Percentiles rank a stretch among this genome's conserved stretches.
phyloP scores from a whole-genome alignment of 2,113 vertebrate genomes.

The Suricata suricatta region DNA sequence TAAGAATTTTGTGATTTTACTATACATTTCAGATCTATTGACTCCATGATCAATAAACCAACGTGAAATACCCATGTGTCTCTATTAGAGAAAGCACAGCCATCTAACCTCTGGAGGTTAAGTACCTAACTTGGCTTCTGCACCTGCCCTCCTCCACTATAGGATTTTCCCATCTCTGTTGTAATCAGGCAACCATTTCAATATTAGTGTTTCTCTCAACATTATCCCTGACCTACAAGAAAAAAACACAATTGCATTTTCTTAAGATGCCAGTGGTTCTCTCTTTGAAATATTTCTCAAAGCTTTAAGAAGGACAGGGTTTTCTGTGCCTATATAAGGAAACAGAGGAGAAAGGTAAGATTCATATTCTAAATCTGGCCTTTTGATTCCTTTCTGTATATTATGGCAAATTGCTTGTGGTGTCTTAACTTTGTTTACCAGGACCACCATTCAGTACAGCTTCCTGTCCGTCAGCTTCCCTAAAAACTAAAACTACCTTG shows the following conservation, averaged over 20 bases:
- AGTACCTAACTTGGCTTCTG: not conserved
- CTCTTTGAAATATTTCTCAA: not conserved
- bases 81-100: not conserved
- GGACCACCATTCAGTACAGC: not conserved
- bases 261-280: not conserved
- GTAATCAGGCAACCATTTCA: not conserved
- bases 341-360: not conserved
- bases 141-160: not conserved
- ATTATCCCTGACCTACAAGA: not conserved
- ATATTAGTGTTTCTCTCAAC: not conserved
- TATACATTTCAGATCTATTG: not conserved
- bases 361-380: not conserved
- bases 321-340: not conserved
- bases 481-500: not conserved
- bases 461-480: not conserved
- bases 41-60: not conserved
- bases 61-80: not conserved
- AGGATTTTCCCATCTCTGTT: not conserved
- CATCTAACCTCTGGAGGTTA: not conserved
- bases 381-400: not conserved
- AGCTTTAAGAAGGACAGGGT: not conserved
- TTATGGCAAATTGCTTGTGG: not conserved
- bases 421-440: conserved; percentile 4
- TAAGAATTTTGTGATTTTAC: not conserved
- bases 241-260: not conserved